These are phyloP conservation scores for Clytia hemisphaerica DNA, from an alignment of 30 jellyfish, hydroid and myxozoan genomes.

Conservation along the genomic window DNA sequence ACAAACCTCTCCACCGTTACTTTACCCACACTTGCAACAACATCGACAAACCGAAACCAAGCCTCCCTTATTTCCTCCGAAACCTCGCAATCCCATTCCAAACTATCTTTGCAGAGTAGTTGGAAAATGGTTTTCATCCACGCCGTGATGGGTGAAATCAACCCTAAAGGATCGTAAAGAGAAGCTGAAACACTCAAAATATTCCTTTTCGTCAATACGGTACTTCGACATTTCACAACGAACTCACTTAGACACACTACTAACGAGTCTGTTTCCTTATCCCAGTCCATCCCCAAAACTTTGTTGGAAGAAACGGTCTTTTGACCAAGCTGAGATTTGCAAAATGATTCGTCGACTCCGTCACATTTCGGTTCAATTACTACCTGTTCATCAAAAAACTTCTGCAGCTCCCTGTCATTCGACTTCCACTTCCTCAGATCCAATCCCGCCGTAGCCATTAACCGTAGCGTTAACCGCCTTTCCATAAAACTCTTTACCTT, in stretches of 20 bases:
- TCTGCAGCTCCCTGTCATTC: constrained; percentile 2
- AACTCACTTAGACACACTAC: constrained; percentile 21
- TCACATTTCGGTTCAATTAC: not conserved
- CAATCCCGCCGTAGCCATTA: constrained; percentile 43
- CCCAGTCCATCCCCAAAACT: constrained; percentile 38
- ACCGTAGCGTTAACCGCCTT: no score
- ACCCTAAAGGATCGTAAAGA: constrained; percentile 76
- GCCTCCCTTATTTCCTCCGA: constrained; percentile 5
- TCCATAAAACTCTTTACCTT: no score
- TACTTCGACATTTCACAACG: constrained; percentile 13
- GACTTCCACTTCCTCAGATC: constrained; percentile 47
- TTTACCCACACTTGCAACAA: not conserved
- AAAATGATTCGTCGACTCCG: no score
- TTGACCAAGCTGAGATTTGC: no score
- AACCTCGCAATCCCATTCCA: constrained; percentile 56
- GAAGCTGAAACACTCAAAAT: constrained; percentile 54
- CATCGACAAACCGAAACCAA: constrained; percentile 17
- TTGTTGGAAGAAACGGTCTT: no score
- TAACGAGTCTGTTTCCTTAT: not conserved
- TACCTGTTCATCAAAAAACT: constrained; percentile 2
- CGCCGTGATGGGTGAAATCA: constrained; percentile 21
- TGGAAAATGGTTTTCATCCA: constrained; percentile 42
- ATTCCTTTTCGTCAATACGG: constrained; percentile 50
- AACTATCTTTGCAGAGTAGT: constrained; percentile 40
- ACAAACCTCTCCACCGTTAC: not conserved